Conservation (phyloP, 2,797 vertebrate genomes). For the Tragopan temminckii region DNA sequence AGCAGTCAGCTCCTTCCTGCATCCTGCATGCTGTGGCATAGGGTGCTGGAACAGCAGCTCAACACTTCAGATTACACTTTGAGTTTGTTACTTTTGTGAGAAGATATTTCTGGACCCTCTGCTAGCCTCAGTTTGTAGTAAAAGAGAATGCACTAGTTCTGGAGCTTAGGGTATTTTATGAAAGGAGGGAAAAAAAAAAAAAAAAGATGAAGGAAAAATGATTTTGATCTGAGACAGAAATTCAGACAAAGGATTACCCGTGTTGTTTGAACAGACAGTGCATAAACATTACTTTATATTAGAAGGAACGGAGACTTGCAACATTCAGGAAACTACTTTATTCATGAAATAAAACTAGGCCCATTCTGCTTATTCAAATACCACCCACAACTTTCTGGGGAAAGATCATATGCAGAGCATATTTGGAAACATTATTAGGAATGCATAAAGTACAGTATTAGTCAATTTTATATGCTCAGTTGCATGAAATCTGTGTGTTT, state of each 20-base stretch:
- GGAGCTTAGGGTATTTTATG: constrained; percentile 70
- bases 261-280: constrained; percentile 72
- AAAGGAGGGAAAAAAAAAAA: background rate
- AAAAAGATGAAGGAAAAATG: constrained; percentile 48
- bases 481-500: constrained; percentile 90
- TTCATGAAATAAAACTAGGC: constrained; percentile 77
- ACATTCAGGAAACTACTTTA: constrained; percentile 71
- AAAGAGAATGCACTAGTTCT: constrained; percentile 74
- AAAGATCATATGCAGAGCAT: constrained; percentile 84
- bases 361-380: constrained; percentile 83
- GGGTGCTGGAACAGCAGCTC: constrained; percentile 61
- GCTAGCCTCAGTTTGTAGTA: constrained; percentile 72
- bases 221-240: constrained; percentile 76
- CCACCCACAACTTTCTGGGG: constrained; percentile 83
- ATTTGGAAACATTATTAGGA: constrained; percentile 88
- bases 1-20: background rate
- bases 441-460: constrained; percentile 89
- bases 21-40: background rate
- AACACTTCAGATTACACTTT: constrained; percentile 67
- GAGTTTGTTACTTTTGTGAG: constrained; percentile 69
- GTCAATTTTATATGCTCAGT: constrained; percentile 89
- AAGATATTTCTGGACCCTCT: constrained; percentile 77
- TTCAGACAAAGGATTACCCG: constrained; percentile 70
- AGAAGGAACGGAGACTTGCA: constrained; percentile 51
- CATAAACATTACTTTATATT: constrained; percentile 58